Conservation (phyloP, 2,797 vertebrate genomes). For the Salmo trutta region DNA sequence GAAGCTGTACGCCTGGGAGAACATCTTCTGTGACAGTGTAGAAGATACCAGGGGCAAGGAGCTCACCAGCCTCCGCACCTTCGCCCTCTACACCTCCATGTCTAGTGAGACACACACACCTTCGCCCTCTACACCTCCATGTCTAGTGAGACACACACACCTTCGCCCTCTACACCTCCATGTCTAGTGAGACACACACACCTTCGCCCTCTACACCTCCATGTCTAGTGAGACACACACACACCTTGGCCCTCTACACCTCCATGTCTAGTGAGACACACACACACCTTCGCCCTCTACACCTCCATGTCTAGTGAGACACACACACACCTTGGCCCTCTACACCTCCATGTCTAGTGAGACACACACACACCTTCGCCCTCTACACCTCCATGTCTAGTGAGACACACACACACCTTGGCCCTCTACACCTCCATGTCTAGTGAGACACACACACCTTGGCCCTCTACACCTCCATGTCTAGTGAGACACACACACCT, state of each 20-base stretch:
- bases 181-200: conserved; percentile 74
- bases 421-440: conserved; percentile 95
- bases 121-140: conserved; percentile 88
- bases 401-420: conserved; percentile 72
- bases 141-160: conserved; percentile 72
- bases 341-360: conserved; percentile 78
- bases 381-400: conserved; percentile 92
- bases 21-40: conserved; percentile 93
- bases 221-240: neutral
- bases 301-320: conserved; percentile 83
- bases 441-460: conserved; percentile 72
- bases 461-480: conserved; percentile 87
- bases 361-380: conserved; percentile 29
- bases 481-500: neutral
- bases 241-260: conserved; percentile 81
- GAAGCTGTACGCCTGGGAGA: conserved; percentile 97
- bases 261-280: conserved; percentile 79
- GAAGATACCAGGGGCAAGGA: conserved; percentile 92
- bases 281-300: conserved; percentile 88
- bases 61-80: conserved; percentile 91
- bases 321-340: conserved; percentile 84
- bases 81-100: conserved; percentile 90
- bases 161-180: conserved; percentile 93
- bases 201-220: conserved; percentile 94
- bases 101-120: neutral